Conservation (phyloP, 2,797 vertebrate species). For the Platyrinchus mystaceus region DNA sequence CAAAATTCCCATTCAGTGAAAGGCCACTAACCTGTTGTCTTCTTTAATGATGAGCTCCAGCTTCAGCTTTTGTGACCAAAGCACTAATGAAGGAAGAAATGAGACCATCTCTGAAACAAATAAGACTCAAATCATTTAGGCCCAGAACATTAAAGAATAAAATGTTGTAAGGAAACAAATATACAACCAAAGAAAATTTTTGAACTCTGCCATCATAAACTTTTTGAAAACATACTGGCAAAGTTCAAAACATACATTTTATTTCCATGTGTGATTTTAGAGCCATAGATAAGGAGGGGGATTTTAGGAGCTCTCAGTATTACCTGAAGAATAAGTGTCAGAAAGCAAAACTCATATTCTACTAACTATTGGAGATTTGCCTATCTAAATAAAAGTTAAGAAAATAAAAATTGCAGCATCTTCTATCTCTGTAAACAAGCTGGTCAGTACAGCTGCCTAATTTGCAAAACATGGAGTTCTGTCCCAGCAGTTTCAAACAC, state of each 20-base stretch:
- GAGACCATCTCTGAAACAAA: not conserved
- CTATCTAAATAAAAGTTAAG: not conserved
- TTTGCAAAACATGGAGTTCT: not conserved
- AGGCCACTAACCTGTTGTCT: not conserved
- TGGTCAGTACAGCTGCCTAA: not conserved
- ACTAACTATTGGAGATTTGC: not conserved
- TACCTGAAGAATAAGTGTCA: not conserved
- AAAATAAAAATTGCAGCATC: not conserved
- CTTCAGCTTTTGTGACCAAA: not conserved
- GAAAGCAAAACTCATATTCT: not conserved
- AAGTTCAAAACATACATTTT: not conserved
- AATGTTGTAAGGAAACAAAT: not conserved
- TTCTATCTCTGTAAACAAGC: not conserved
- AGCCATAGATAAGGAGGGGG: rapidly evolving
- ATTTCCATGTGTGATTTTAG: not conserved
- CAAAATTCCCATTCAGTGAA: not conserved
- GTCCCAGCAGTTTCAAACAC: not conserved
- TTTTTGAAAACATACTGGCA: not conserved
- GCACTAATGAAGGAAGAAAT: not conserved
- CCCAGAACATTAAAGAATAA: not conserved
- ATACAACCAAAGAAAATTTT: not conserved
- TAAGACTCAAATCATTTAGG: not conserved
- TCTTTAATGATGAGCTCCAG: not conserved
- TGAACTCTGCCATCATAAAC: not conserved
- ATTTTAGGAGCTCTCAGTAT: not conserved